These are phyloP conservation scores for Brachionus asplanchnoidis DNA, from an alignment of 1,140 invertebrate genomes.

Conservation along the genomic window DNA sequence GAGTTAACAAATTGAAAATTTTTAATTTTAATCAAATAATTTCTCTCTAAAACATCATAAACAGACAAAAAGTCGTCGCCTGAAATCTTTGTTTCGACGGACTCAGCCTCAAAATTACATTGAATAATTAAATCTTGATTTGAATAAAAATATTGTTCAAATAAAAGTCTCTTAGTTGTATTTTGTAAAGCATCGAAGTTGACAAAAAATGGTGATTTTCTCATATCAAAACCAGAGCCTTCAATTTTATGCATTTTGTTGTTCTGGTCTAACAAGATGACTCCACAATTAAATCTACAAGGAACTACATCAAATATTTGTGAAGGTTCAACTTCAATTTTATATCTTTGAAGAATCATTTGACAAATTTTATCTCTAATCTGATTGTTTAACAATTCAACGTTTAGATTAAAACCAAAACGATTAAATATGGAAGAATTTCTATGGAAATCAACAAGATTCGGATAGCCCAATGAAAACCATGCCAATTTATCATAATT, in stretches of 20 bases:
- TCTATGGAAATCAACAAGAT: not conserved
- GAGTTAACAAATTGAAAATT: too few relatives aligned
- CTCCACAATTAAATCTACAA: not conserved
- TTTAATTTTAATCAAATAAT: too few relatives aligned
- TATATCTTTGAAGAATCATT: not conserved
- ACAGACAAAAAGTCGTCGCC: too few relatives aligned
- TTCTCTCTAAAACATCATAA: too few relatives aligned
- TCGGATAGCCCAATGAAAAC: not conserved
- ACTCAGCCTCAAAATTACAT: not conserved
- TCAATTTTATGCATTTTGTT: not conserved
- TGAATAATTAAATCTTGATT: not conserved
- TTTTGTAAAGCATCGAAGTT: not conserved
- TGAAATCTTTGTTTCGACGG: too few relatives aligned
- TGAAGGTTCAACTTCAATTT: not conserved
- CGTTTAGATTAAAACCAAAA: not conserved
- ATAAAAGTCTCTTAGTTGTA: not conserved
- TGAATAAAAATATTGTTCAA: not conserved
- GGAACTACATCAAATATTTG: not conserved
- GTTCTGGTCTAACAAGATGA: not conserved
- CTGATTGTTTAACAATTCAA: not conserved
- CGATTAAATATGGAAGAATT: not conserved
- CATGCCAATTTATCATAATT: not conserved
- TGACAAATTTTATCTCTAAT: not conserved
- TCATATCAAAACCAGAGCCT: not conserved
- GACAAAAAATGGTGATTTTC: not conserved